These are phyloP conservation scores for Pagetopsis macropterus DNA, from an alignment of 2,797 vertebrate genomes.

Conservation along the genomic window DNA sequence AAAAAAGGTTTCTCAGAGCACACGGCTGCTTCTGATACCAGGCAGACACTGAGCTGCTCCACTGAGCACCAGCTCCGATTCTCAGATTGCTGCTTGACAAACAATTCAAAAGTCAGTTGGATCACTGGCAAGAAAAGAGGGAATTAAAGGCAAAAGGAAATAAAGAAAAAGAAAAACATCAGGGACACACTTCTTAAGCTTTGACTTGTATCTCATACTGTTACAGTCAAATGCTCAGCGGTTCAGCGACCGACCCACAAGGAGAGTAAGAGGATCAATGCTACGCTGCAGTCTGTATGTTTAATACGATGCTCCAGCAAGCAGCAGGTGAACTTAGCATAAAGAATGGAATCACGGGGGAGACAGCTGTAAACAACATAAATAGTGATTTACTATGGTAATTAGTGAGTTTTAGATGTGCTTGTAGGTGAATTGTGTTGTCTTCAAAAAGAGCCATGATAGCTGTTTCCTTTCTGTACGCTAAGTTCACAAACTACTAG, in stretches of 20 bases:
- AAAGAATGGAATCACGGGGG: no score
- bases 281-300: no score
- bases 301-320: no score
- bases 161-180: constrained; percentile 10
- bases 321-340: no score
- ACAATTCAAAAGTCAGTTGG: constrained; percentile 54
- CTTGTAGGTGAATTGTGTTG: background rate
- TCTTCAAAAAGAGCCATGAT: no score
- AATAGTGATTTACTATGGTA: no score
- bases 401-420: background rate
- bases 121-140: constrained; percentile 34
- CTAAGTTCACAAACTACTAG: background rate
- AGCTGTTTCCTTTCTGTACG: no score
- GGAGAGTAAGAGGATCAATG: background rate
- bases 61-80: constrained; percentile 53
- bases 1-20: constrained; percentile 64
- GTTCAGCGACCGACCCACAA: background rate
- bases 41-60: constrained; percentile 62
- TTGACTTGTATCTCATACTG: constrained; percentile 8
- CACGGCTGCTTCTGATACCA: constrained; percentile 55
- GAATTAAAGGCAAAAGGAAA: constrained; percentile 19
- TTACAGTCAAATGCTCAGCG: constrained; percentile 13
- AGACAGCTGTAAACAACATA: no score
- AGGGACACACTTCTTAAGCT: constrained; percentile 18
- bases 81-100: constrained; percentile 60